phyloP scores from a whole-genome alignment of 1,140 invertebrate genomes.

The Brevipalpus yothersi region DNA sequence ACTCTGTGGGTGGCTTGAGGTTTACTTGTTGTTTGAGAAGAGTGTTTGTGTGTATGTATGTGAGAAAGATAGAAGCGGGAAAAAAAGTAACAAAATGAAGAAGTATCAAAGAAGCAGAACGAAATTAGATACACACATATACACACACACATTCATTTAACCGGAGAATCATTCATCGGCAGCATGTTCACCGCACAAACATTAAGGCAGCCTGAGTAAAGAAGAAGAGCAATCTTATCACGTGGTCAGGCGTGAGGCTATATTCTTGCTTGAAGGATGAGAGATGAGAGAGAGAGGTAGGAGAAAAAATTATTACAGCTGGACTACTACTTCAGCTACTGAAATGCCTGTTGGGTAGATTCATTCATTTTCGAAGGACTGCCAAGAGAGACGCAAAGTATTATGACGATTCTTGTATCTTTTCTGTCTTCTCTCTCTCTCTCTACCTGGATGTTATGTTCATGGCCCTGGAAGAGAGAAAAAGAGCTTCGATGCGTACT shows the following conservation, averaged over 20 bases:
- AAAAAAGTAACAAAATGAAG: neutral
- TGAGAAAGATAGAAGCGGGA: neutral
- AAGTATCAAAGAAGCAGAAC: neutral
- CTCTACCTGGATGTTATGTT: too few species aligned
- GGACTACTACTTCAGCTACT: too few species aligned
- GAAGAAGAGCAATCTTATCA: neutral
- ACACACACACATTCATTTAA: neutral
- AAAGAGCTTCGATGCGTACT: too few species aligned
- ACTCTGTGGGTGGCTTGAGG: neutral
- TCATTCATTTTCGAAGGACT: too few species aligned
- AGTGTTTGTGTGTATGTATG: neutral
- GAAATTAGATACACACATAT: neutral
- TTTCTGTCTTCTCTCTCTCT: too few species aligned
- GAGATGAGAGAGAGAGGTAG: too few species aligned
- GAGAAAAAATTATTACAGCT: too few species aligned
- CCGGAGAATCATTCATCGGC: neutral
- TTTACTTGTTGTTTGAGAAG: neutral
- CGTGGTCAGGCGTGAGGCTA: neutral
- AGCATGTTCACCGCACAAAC: neutral
- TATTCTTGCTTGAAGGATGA: too few species aligned
- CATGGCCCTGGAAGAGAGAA: too few species aligned
- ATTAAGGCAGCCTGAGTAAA: neutral
- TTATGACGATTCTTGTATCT: too few species aligned
- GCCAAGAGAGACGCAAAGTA: too few species aligned
- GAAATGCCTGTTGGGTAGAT: too few species aligned